Evolutionary conservation across 92 coral and sea anemone species (phyloP), one percentile per base, ranked within the genome.

Genomic region (Blastomussa wellsi): DNA sequence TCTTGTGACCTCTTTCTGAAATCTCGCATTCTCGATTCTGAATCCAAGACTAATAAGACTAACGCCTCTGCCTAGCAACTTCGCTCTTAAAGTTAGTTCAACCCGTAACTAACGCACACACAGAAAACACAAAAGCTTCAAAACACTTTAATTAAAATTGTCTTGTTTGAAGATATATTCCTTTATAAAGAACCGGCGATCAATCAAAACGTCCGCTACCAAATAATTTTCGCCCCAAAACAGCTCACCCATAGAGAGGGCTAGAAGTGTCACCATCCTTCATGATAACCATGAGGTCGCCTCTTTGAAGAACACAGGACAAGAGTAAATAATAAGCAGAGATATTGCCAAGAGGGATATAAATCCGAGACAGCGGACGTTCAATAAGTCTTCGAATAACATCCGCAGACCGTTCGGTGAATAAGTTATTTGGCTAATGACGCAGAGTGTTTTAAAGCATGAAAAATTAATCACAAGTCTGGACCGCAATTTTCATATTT

Each of bases 361-460:
- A 17, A 57, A 5, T 0, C 26, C 0, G 5, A 57, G 65, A 57
- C 65, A 24, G 29, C 5, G 10, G 44, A 31, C 8, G 10, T 16
- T 33, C 44, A 35, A 24, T 48, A 70, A 70, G 19, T 70, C 17
- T 38, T 5, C 36, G 57, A 49, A 28, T 74, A 49, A 41, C 12
- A 35, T 32, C 19, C 0, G 68, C 33, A 15, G 75, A 70, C 35
- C 5, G 38, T 75, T n/a, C 36, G 78, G 10, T 29, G 60, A 74
- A 74, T 47, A 74, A 42, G 22, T 74, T 14, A 42, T 74, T 29
- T 48, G 38, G 36, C 49, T 75, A 49, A 75, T 47, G 71, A 78
- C 20, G 82, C 9, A 33, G 10, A 32, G 32, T 53, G 26, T 24
- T 0, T 29, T 7, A 33, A 53, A 37, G 44, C 68, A 78, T 53